Base-by-base conservation (phyloP, 2,797 vertebrate genomes). In the Thaleichthys pacificus region DNA sequence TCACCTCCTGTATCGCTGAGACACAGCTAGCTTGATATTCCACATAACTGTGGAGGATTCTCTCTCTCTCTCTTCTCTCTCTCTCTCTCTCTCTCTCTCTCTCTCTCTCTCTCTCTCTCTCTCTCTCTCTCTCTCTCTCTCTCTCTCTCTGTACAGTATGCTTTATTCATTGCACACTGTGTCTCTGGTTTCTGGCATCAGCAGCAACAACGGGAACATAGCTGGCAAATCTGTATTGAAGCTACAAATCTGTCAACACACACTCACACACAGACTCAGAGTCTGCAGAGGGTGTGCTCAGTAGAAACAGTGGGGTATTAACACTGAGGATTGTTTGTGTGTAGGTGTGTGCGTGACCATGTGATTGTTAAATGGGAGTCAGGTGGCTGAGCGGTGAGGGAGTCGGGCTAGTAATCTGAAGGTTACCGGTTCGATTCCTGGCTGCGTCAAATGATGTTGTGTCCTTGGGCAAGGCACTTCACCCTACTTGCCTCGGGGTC, bases 1-100 rank as follows among this genome's bases (percentile, higher is more conserved):
- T 61, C 17, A 61, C 60, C 26, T 61, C 60, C 60, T 61, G 60
- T 61, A 5, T 61, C 51, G 15, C 51, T 54, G 51, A n/a, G 15
- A 5, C 15, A 54, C 8, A n/a, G 51, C 19, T 54, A n/a, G 51
- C 19, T 54, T 54, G 51, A 54, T 54, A 15, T 4, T 54, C 51
- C 19, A 54, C 5, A 6, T 8, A 54, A 15, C 51, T 17, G 51
- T 54, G 14, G 15, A 15, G 19, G 51, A 17, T 54, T 54, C 19
- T 54, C 49, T 32, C 30, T 32, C 22, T 24, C 32, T 32, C 32
- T 32, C 32, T 32, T n/a, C 22, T 24, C 32, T 32, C 32, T 32
- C 32, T 32, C 4, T 61, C 60, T 61, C 22, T 24, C 32, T 32
- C 32, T 32, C 32, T 32, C 4, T 61, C 60, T 61, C 22, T 24